Base-by-base conservation (phyloP, 2,113 vertebrate genomes). In the Etheostoma spectabile region DNA sequence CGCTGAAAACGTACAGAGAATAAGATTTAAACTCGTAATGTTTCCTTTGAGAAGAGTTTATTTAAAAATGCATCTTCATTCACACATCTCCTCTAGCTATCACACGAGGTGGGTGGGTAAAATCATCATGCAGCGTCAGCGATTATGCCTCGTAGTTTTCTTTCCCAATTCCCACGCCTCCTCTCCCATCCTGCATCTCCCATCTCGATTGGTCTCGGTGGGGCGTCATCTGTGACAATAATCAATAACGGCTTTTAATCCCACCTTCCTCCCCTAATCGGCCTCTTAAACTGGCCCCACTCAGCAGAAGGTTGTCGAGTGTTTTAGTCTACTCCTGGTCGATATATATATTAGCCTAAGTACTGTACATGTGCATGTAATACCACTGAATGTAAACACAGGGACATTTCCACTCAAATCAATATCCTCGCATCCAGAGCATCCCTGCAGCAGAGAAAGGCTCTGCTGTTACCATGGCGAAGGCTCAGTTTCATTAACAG, bases 251-350 rank as follows among this genome's bases (percentile, higher is more conserved):
- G 45, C 62, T 53, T 73, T 80, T 84, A 81, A 83, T 86, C 85
- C 76, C 83, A 79, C 81, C 53, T 21, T 56, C 69, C 55, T 76
- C 55, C 70, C 75, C 64, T 71, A 70, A 84, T 88, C 77, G 10
- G 46, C 48, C 42, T 22, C 2, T 71, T 57, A 62, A 64, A 38
- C 45, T 74, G 62, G 81, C 64, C 48, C 61, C n/a, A 22, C 21
- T 52, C 21, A 4, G 67, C 51, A 52, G 38, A 22, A 42, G 53
- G 48, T 6, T 8, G 35, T 46, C 10, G 3, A 48, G 64, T n/a
- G 27, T 69, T 46, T 63, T 49, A 42, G 83, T 79, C 69, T 76
- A 69, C 22, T 73, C 51, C 16, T 2, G 68, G 6, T 64, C 56
- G 12, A 67, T 52, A 10, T 33, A 33, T 27, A 52, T 35, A 12